phyloP scores from a whole-genome alignment of 1,140 invertebrate genomes.

The Doryteuthis pealeii region DNA sequence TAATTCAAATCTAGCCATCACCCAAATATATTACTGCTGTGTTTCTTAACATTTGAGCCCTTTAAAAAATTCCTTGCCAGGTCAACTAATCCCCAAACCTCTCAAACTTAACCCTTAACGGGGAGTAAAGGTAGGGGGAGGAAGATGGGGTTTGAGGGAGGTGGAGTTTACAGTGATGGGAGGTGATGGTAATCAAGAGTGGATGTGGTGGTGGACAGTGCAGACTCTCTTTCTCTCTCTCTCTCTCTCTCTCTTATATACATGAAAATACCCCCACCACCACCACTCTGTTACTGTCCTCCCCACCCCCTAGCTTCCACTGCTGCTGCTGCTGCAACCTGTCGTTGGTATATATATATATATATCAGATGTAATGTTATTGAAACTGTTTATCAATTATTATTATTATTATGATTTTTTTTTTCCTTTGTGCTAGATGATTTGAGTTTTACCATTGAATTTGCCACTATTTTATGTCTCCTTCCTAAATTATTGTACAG shows the following conservation, averaged over 20 bases:
- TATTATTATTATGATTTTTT: too few species aligned
- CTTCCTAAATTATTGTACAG: conserved; percentile 9
- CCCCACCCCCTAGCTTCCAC: neutral
- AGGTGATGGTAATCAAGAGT: too few species aligned
- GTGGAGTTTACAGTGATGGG: too few species aligned
- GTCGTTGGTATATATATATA: neutral
- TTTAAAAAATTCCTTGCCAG: too few species aligned
- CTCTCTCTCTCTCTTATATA: neutral
- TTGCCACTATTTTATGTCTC: neutral
- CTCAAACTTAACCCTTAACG: too few species aligned
- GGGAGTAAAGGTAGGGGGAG: too few species aligned
- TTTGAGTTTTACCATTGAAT: neutral
- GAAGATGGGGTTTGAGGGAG: too few species aligned
- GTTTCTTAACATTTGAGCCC: too few species aligned
- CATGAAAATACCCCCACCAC: neutral
- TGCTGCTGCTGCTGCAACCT: neutral
- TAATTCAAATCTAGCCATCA: too few species aligned
- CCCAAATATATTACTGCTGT: too few species aligned
- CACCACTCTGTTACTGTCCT: neutral
- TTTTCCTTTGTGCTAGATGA: conserved; percentile 9
- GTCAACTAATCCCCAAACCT: too few species aligned
- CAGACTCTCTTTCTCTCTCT: neutral
- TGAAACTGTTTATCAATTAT: conserved; percentile 10
- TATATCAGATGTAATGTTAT: conserved; percentile 7
- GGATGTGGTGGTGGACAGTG: neutral